These are phyloP conservation scores for Ophioderma brevispina DNA, from an alignment of 35 echinoderm and acorn worm species.

Conservation along the genomic window DNA sequence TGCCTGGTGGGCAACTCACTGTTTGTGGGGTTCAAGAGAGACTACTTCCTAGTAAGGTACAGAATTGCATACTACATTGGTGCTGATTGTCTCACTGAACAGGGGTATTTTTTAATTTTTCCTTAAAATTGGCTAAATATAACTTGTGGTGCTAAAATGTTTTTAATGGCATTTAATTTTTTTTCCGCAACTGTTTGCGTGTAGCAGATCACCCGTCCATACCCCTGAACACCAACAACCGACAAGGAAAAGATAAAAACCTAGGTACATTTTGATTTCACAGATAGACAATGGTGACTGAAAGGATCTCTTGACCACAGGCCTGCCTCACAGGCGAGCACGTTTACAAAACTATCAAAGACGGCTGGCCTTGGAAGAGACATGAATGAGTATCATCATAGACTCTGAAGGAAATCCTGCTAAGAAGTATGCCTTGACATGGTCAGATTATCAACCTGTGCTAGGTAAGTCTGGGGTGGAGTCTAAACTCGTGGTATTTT, in stretches of 20 bases:
- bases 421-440: constrained; percentile 97
- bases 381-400: constrained; percentile 98
- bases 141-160: too few species aligned
- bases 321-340: constrained; percentile 90
- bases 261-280: too few species aligned
- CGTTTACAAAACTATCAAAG: constrained; percentile 84
- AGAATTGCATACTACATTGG: constrained; percentile 87
- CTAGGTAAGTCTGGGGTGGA: constrained; percentile 60
- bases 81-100: constrained; percentile 85
- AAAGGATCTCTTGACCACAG: constrained; percentile 97
- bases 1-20: constrained; percentile 95
- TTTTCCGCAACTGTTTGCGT: too few species aligned
- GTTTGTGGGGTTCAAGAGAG: constrained; percentile 95
- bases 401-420: constrained; percentile 95
- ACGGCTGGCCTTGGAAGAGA: constrained; percentile 80
- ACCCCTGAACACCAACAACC: too few species aligned
- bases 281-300: constrained; percentile 86
- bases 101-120: too few species aligned
- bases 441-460: constrained; percentile 88
- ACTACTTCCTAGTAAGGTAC: constrained; percentile 92
- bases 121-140: too few species aligned
- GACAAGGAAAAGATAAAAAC: too few species aligned
- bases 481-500: too few species aligned
- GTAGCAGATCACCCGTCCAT: too few species aligned
- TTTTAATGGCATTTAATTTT: too few species aligned